These are phyloP conservation scores for Echinarachnius parma DNA, from an alignment of 53 echinoderm and acorn worm genomes.

Conservation along the genomic window DNA sequence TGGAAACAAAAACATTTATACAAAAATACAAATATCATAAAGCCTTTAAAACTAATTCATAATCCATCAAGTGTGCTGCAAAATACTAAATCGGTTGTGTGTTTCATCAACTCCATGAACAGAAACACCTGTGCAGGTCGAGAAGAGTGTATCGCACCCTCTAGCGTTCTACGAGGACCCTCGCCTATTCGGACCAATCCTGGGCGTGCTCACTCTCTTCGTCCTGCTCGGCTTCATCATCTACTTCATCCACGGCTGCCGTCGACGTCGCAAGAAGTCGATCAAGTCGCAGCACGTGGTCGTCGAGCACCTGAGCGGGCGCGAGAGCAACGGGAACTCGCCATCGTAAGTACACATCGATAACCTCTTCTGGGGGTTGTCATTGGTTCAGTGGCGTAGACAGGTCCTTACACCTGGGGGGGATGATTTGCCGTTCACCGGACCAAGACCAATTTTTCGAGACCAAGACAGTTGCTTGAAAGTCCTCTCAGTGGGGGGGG, in stretches of 20 bases:
- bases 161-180: slow-evolving; percentile 82
- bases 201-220: slow-evolving; percentile 63
- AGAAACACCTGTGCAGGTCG: slow-evolving; percentile 81
- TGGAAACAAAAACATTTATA: too few relatives aligned
- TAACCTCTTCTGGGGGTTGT: too few relatives aligned
- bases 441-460: too few relatives aligned
- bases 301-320: slow-evolving; percentile 37
- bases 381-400: too few relatives aligned
- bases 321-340: slow-evolving; percentile 43
- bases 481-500: too few relatives aligned
- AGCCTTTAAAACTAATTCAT: too few relatives aligned
- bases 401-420: too few relatives aligned
- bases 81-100: too few relatives aligned
- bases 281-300: slow-evolving; percentile 53
- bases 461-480: too few relatives aligned
- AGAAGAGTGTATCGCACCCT: neutral
- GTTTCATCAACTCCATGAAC: neutral
- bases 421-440: too few relatives aligned
- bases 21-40: too few relatives aligned
- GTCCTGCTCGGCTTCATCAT: slow-evolving; percentile 68
- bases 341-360: slow-evolving; percentile 44
- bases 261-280: slow-evolving; percentile 50
- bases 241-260: slow-evolving; percentile 59
- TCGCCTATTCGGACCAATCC: slow-evolving; percentile 70
- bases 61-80: too few relatives aligned